These are phyloP conservation scores for Campaea margaritaria DNA, from an alignment of 2,888 invertebrate species.

Conservation along the genomic window DNA sequence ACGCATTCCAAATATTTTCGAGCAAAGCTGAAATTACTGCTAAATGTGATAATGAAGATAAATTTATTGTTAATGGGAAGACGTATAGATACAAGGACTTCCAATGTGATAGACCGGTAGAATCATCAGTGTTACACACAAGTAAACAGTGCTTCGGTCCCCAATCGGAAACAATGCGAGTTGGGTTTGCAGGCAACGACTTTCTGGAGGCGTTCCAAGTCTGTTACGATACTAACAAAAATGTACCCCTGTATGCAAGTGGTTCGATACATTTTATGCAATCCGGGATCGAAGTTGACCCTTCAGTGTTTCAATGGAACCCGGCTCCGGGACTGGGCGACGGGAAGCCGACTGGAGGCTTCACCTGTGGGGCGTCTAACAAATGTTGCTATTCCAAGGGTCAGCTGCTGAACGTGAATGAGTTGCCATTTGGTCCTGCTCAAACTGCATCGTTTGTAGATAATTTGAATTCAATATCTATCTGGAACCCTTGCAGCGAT, in stretches of 20 bases:
- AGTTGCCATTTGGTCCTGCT: conserved; percentile 20
- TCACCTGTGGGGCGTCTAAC: background rate
- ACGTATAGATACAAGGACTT: conserved; percentile 30
- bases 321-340: background rate
- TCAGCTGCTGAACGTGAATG: conserved; percentile 13
- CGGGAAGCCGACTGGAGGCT: conserved; percentile 18
- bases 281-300: conserved; percentile 5
- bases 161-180: conserved; percentile 20
- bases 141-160: conserved; percentile 16
- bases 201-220: conserved; percentile 32
- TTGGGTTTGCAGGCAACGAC: conserved; percentile 31
- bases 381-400: conserved; percentile 18
- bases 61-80: conserved; percentile 29
- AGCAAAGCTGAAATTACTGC: conserved; percentile 24
- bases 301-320: conserved; percentile 16
- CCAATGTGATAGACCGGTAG: conserved; percentile 28
- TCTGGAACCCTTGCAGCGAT: conserved; percentile 31
- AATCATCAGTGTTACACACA: conserved; percentile 13
- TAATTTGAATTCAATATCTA: conserved; percentile 26
- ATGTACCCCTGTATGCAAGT: conserved; percentile 23
- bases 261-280: background rate
- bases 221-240: conserved; percentile 28
- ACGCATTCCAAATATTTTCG: conserved; percentile 29
- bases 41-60: conserved; percentile 35
- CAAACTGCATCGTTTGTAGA: conserved; percentile 17